Percentiles rank a stretch among this genome's conserved stretches.
phyloP scores from a whole-genome alignment of 1,140 invertebrate genomes.

The Teleogryllus occipitalis region DNA sequence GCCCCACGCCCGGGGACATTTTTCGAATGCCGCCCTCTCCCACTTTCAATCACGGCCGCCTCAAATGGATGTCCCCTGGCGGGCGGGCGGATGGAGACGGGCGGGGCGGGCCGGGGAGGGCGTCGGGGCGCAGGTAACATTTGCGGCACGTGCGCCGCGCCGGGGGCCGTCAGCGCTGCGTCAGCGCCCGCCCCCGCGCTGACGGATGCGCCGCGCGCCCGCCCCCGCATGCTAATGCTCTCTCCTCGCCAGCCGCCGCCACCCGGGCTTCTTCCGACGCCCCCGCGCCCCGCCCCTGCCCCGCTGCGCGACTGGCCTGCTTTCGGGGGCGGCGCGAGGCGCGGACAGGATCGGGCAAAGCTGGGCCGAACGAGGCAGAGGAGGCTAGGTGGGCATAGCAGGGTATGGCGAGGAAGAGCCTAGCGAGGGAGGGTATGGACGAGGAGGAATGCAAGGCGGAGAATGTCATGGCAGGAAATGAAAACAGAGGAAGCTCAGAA shows the following conservation, averaged over 20 bases:
- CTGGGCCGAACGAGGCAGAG: too few species aligned
- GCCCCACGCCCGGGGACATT: not conserved
- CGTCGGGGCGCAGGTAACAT: not conserved
- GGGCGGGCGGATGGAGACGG: not conserved
- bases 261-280: not conserved
- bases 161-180: not conserved
- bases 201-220: not conserved
- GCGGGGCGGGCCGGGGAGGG: not conserved
- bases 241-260: not conserved
- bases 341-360: too few species aligned
- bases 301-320: not conserved
- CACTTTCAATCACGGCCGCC: not conserved
- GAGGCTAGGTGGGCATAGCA: too few species aligned
- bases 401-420: too few species aligned
- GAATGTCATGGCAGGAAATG: too few species aligned
- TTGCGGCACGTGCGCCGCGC: not conserved
- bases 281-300: too few species aligned
- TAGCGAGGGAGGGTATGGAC: too few species aligned
- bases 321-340: too few species aligned
- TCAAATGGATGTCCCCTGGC: not conserved
- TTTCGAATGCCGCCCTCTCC: not conserved
- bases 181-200: not conserved
- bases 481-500: too few species aligned
- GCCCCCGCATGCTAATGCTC: not conserved
- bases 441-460: too few species aligned